Evolutionary conservation across 2,797 vertebrate species (phyloP), one percentile per base, ranked within the genome.

Genomic region (Neosilurus hyrtlii): DNA sequence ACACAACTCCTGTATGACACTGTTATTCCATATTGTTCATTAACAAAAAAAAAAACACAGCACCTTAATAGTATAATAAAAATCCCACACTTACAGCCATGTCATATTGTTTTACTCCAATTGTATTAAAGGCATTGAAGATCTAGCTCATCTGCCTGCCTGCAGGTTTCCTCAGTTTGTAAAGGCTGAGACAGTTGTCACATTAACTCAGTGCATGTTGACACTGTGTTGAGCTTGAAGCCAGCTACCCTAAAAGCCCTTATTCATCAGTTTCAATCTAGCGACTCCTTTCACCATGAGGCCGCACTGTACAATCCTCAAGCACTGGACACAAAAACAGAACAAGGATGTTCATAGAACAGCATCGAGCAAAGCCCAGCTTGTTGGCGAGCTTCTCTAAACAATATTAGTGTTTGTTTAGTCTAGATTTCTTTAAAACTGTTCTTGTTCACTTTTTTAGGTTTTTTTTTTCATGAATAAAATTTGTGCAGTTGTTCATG

Each of bases 111-210:
- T 74, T 65, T 49, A 57, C 9, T 82, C 26, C 22, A 43, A 15
- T 43, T 3, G 37, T 61, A 61, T 35, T 76, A 61, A 43, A 20
- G 49, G 15, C 9, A 61, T 30, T 51, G 52, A 61, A 81, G 30
- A 70, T 49, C 66, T 81, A 37, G 43, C 63, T 82, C 26, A 56
- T 68, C 79, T 81, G 72, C 63, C 57, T 51, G 49, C 54, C 66
- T 62, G 54, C 49, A 74, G 77, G 85, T 70, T 63, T 30, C 10
- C 11, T 26, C 59, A 73, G 66, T 56, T 24, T 65, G 62, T 84
- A 78, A 84, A 77, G 73, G 57, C 57, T 61, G 59, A 79, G 84
- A 83, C 84, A 85, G 76, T 85, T 85, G 81, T 82, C 76, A 80
- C 59, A 66, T 70, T 77, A n/a, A 10, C 57, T 86, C 73, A 86